Percentiles rank a stretch among this genome's conserved stretches.
Conservation (phyloP, 2,888 invertebrate genomes). For the Cataglyphis livida region DNA sequence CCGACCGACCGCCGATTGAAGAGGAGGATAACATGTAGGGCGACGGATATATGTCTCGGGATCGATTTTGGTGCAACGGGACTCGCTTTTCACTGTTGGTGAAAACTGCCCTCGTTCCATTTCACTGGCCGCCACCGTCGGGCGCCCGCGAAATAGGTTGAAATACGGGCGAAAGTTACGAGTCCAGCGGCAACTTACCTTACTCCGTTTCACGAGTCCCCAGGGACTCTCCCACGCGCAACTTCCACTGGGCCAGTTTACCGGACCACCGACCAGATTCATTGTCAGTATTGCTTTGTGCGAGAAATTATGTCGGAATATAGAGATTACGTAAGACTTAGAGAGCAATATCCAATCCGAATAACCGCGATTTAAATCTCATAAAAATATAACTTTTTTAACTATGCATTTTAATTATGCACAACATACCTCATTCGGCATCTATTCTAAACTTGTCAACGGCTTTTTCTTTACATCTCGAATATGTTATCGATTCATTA, state of each 20-base stretch:
- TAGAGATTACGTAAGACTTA: neutral
- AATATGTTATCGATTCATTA: neutral
- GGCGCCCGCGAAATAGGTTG: conserved; percentile 69
- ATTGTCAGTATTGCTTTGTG: neutral
- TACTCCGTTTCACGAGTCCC: conserved; percentile 11
- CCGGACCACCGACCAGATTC: neutral
- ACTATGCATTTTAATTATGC: neutral
- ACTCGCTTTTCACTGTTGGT: conserved; percentile 62
- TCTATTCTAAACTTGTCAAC: neutral
- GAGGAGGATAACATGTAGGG: conserved; percentile 11
- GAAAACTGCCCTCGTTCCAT: conserved; percentile 75
- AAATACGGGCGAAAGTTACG: conserved; percentile 73
- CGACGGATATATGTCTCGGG: conserved; percentile 63
- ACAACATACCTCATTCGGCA: neutral
- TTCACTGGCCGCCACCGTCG: conserved; percentile 56
- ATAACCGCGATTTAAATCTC: neutral
- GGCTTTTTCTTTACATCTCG: neutral
- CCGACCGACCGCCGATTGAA: neutral
- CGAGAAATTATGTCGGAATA: conserved; percentile 19
- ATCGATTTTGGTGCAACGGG: conserved; percentile 74
- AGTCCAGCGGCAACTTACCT: conserved; percentile 51
- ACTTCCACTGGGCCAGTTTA: conserved; percentile 21
- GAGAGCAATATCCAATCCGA: neutral
- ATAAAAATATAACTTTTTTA: neutral
- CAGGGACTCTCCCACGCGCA: conserved; percentile 35